Base-by-base conservation (phyloP, 2,797 vertebrate genomes). In the Astyanax mexicanus region DNA sequence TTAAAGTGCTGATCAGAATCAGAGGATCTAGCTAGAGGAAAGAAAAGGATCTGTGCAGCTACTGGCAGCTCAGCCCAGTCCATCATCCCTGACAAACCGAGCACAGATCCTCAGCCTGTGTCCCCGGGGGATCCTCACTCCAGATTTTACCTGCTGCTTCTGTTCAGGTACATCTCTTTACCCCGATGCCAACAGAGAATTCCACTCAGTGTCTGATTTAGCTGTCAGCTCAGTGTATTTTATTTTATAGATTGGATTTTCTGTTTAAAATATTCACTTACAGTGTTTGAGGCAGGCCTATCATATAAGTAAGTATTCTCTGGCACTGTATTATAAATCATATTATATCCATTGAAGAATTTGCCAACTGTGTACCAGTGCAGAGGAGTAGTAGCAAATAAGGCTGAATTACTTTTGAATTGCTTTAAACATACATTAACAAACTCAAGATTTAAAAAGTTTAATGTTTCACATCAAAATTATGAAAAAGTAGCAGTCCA, bases 31-130 rank as follows among this genome's bases (percentile, higher is more conserved):
- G 85, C 87, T 86, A 79, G 77, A 80, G 71, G 69, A 81, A 78
- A 82, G 85, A 81, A 74, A 67, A 23, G 76, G 77, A 89, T 90
- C 87, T 86, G 77, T 86, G 86, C 81, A 64, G 80, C 80, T 79
- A 77, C 74, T 45, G 69, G 76, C 35, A 73, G 86, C 86, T 88
- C 86, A 49, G 78, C 58, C 68, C 71, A 66, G 49, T 84, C 76
- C 13, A 52, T 84, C 79, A 73, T 80, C 74, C 85, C 80, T 78
- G 74, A 77, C 71, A 21, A 79, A 84, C 75, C 72, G 13, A 38
- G 70, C 54, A 69, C 44, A 83, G 89, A 90, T 90, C 88, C 81
- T 86, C 74, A 32, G 40, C 44, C 71, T 29, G 80, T 82, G 15
- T 85, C 75, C 80, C 77, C 69, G 23, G 81, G 17, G 61, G 82